These are phyloP conservation scores for Tolypeutes matacus DNA, from an alignment of 2,797 vertebrate genomes.

Conservation along the genomic window DNA sequence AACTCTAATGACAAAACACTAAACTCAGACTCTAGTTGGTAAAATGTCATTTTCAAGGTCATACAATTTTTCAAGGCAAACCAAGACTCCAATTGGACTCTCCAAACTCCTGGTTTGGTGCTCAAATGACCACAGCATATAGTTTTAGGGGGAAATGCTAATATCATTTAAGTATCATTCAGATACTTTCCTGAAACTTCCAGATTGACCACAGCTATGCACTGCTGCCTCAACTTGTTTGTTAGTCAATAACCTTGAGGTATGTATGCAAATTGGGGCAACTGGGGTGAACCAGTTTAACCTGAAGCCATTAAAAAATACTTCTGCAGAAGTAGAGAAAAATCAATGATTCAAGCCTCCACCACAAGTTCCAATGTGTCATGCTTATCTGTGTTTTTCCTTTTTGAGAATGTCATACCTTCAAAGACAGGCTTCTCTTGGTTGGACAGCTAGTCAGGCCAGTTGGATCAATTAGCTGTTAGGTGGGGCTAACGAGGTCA, in stretches of 20 bases:
- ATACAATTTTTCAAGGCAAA: neutral
- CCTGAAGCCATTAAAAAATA: constrained; percentile 29
- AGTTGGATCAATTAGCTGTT: neutral
- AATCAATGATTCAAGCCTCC: constrained; percentile 41
- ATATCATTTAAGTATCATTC: neutral
- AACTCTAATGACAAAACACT: neutral
- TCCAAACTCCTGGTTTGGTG: neutral
- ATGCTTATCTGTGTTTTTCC: constrained; percentile 50
- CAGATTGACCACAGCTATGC: neutral
- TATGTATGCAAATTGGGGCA: neutral
- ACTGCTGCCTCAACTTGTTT: constrained; percentile 21
- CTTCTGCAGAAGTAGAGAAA: constrained; percentile 57
- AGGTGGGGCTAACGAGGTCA: neutral
- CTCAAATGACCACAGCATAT: neutral
- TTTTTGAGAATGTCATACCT: neutral
- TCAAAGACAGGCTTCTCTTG: neutral
- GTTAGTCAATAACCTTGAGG: constrained; percentile 38
- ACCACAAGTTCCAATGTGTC: neutral
- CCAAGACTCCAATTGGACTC: neutral
- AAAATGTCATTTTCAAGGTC: neutral
- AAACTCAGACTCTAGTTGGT: neutral
- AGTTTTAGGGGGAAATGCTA: neutral
- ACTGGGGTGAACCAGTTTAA: constrained; percentile 56
- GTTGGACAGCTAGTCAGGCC: constrained; percentile 37
- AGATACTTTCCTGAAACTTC: neutral